Conservation (phyloP, 1,140 invertebrate species). For the Chironomus tepperi region DNA sequence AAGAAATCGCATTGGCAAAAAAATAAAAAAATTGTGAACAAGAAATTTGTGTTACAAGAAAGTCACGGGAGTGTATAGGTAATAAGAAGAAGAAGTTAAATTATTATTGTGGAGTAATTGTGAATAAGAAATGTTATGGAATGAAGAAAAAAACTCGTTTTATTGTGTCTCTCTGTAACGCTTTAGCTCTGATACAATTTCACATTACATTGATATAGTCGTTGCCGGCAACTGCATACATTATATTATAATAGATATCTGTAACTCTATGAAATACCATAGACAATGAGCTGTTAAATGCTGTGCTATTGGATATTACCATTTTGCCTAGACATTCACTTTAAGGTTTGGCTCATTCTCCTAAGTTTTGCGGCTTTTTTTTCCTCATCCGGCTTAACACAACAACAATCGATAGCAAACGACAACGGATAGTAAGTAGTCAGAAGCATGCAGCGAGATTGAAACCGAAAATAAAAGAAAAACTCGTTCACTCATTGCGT, state of each 20-base stretch:
- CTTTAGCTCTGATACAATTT: background rate
- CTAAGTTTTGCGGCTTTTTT: background rate
- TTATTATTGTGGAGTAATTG: background rate
- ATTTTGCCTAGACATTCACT: background rate
- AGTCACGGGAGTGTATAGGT: constrained; percentile 18
- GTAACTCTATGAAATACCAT: background rate
- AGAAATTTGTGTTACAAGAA: constrained; percentile 15
- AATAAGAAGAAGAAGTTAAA: constrained; percentile 12
- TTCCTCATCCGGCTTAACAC: constrained; percentile 14
- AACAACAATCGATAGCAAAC: background rate
- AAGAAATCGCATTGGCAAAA: background rate
- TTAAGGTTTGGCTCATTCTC: constrained; percentile 16
- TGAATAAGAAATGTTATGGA: constrained; percentile 10
- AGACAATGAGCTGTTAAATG: background rate
- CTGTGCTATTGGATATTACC: background rate
- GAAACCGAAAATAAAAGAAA: no score
- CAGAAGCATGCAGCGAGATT: no score
- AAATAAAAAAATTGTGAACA: background rate
- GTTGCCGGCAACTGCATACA: background rate
- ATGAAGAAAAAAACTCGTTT: background rate
- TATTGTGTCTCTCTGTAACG: background rate
- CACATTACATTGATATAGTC: background rate
- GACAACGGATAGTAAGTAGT: background rate
- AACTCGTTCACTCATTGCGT: no score
- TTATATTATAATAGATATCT: background rate